phyloP scores from a whole-genome alignment of 2,797 vertebrate species.

The Dicrostonyx torquatus region DNA sequence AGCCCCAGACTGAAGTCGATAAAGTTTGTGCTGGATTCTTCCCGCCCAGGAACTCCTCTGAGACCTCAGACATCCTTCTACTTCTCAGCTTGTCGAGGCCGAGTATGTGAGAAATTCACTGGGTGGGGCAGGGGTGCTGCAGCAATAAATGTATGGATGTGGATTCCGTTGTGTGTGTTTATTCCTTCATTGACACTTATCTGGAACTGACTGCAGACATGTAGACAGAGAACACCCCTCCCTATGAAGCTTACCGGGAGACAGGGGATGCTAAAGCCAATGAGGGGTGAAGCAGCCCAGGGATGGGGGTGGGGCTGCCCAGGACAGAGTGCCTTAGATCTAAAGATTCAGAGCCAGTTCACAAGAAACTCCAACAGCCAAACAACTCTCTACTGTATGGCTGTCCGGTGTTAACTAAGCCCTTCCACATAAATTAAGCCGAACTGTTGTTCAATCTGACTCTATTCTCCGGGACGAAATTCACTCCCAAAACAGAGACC shows the following conservation, averaged over 20 bases:
- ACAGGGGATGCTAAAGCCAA: neutral
- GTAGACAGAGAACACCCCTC: neutral
- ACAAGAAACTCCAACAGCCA: neutral
- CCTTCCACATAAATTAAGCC: neutral
- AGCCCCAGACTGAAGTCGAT: neutral
- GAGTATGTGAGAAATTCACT: neutral
- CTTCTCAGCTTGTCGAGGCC: neutral
- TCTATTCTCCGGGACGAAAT: neutral
- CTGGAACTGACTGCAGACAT: neutral
- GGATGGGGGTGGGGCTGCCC: neutral
- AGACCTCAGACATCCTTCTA: neutral
- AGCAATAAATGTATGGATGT: constrained; percentile 72
- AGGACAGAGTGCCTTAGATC: neutral
- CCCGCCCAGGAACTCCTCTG: neutral
- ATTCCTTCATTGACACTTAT: constrained; percentile 14
- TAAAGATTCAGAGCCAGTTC: neutral
- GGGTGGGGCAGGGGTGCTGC: neutral
- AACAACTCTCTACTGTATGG: neutral
- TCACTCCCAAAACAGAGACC: neutral
- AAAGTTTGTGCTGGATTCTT: neutral
- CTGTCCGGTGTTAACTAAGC: neutral
- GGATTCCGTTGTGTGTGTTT: constrained; percentile 17
- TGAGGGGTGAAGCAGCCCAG: neutral
- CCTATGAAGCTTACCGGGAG: neutral
- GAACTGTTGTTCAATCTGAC: neutral